These are phyloP conservation scores for Leuctra nigra DNA, from an alignment of 2,888 invertebrate genomes.

Conservation along the genomic window DNA sequence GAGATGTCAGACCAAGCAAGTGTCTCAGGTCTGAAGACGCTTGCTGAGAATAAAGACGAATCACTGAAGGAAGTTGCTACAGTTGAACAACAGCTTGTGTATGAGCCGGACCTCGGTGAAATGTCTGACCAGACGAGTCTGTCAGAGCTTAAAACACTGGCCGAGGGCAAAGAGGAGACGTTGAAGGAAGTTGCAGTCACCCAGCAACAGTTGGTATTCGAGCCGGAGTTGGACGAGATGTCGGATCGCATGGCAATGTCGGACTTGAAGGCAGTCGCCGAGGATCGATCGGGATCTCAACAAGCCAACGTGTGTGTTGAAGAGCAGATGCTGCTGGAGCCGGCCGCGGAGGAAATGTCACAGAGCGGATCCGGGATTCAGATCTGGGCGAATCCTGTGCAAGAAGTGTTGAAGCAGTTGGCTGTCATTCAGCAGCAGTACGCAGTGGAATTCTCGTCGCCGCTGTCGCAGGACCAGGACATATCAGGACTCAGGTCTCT, in stretches of 20 bases:
- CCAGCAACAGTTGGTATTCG: slow-evolving; percentile 3
- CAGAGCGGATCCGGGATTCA: slow-evolving; percentile 13
- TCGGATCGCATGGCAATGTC: background rate
- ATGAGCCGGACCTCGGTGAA: slow-evolving; percentile 20
- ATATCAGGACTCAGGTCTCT: slow-evolving; percentile 24
- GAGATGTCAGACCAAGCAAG: slow-evolving; percentile 18
- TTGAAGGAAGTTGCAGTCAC: slow-evolving; percentile 5
- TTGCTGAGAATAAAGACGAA: slow-evolving; percentile 26
- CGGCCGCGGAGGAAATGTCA: background rate
- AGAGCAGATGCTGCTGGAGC: slow-evolving; percentile 15
- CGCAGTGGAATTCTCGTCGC: slow-evolving; percentile 11
- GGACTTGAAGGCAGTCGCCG: background rate
- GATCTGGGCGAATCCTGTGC: slow-evolving; percentile 39
- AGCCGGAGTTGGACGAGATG: slow-evolving; percentile 2
- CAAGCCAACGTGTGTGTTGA: background rate
- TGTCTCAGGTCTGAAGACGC: slow-evolving; percentile 21
- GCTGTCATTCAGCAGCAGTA: slow-evolving; percentile 24
- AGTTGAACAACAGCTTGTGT: slow-evolving; percentile 21
- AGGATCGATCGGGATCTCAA: slow-evolving; percentile 8
- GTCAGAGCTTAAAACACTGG: slow-evolving; percentile 1
- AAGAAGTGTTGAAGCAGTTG: slow-evolving; percentile 42
- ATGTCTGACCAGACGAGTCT: slow-evolving; percentile 20
- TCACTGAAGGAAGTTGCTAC: slow-evolving; percentile 26
- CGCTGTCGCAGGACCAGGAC: slow-evolving; percentile 42
- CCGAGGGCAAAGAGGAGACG: slow-evolving; percentile 8